These are phyloP conservation scores for Chelonus insularis DNA, from an alignment of 1,140 invertebrate species.

Conservation along the genomic window DNA sequence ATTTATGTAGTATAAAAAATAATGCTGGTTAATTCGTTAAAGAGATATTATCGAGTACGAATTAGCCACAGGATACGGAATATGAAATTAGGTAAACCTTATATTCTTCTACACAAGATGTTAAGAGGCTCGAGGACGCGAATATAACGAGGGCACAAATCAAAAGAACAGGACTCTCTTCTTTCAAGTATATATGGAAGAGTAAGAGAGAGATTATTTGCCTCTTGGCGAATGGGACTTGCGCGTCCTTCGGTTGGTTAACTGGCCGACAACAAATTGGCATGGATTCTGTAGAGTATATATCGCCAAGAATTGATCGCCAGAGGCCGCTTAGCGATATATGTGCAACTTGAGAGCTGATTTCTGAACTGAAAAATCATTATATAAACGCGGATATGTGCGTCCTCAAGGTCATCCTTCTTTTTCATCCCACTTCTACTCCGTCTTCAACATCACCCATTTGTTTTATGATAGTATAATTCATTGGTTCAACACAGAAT, in stretches of 20 bases:
- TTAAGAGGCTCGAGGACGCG: constrained; percentile 13
- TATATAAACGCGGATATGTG: not conserved
- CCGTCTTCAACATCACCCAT: no score
- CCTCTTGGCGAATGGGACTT: constrained; percentile 21
- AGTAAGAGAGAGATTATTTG: constrained; percentile 11
- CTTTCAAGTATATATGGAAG: not conserved
- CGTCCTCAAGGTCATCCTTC: not conserved
- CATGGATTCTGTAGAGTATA: constrained; percentile 45
- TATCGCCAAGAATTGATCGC: constrained; percentile 22
- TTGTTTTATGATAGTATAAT: no score
- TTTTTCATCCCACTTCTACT: not conserved
- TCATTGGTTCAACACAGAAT: no score
- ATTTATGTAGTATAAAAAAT: no score
- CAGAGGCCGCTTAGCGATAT: not conserved
- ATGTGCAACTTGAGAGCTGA: constrained; percentile 21
- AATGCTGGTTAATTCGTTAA: no score
- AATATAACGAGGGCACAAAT: constrained; percentile 50
- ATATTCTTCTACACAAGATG: not conserved
- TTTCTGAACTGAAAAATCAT: constrained; percentile 7
- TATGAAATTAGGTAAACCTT: constrained; percentile 14
- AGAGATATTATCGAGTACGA: not conserved
- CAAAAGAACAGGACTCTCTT: constrained; percentile 21
- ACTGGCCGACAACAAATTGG: constrained; percentile 50
- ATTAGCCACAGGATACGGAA: constrained; percentile 3
- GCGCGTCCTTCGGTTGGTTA: constrained; percentile 19